Percentiles rank a stretch among this genome's conserved stretches.
These are phyloP conservation scores for Ditylenchus dipsaci DNA, from an alignment of 1,140 invertebrate species.

Conservation along the genomic window DNA sequence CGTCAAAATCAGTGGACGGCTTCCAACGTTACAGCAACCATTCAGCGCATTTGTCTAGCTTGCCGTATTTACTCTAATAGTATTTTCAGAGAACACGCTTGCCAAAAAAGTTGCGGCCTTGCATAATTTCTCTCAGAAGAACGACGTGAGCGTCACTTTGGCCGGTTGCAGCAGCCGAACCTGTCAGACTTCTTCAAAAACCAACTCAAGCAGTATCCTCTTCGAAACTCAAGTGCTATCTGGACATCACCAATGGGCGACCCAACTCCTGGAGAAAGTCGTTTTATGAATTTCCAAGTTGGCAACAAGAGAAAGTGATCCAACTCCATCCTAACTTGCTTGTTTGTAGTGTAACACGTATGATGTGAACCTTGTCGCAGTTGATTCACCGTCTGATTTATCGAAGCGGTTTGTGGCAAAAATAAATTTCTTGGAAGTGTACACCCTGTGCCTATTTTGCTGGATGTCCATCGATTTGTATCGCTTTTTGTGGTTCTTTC, in stretches of 20 bases:
- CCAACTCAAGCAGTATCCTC: conserved; percentile 20
- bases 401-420: background rate
- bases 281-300: conserved; percentile 7
- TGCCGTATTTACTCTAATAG: background rate
- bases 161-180: conserved; percentile 16
- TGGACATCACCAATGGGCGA: conserved; percentile 29
- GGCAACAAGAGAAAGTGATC: background rate
- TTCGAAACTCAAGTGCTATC: conserved; percentile 12
- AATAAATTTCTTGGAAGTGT: background rate
- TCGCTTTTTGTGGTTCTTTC: too few relatives aligned
- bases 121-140: conserved; percentile 14
- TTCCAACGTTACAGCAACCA: too few relatives aligned
- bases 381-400: background rate
- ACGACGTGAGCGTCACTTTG: conserved; percentile 20
- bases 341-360: background rate
- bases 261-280: conserved; percentile 21
- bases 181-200: conserved; percentile 23
- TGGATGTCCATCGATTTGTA: too few relatives aligned
- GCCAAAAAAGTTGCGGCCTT: background rate
- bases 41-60: too few relatives aligned
- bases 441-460: too few relatives aligned
- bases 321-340: background rate
- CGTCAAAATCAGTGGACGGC: too few relatives aligned
- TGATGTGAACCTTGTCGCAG: background rate
- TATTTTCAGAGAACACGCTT: conserved; percentile 26